Evolutionary conservation across 1,140 invertebrate species (phyloP).

Genomic region (Tetragnatha versicolor): DNA sequence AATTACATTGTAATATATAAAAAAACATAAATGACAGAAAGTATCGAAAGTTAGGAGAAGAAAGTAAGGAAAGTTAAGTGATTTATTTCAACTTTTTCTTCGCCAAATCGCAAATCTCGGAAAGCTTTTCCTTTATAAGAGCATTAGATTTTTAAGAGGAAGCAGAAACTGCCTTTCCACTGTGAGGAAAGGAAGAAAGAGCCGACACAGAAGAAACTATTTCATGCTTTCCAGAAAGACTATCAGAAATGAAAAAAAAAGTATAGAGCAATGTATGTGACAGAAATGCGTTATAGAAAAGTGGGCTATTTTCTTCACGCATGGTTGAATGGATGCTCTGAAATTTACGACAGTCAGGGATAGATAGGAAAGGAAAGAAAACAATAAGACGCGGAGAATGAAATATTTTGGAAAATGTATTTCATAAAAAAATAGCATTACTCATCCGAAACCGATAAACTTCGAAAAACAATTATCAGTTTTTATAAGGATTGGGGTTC

Average conservation of each 20-base stretch:
- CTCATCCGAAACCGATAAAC: background rate
- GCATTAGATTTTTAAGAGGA: conserved; percentile 21
- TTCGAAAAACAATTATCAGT: conserved; percentile 5
- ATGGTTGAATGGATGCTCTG: conserved; percentile 11
- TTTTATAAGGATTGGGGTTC: background rate
- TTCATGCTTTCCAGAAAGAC: conserved; percentile 44
- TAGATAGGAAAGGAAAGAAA: background rate
- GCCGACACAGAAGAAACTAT: conserved; percentile 29
- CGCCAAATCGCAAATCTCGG: conserved; percentile 38
- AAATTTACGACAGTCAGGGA: conserved; percentile 28
- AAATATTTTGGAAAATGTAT: conserved; percentile 12
- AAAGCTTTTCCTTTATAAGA: conserved; percentile 34
- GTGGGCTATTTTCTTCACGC: conserved; percentile 31
- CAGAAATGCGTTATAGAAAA: conserved; percentile 48
- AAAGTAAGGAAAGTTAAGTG: conserved; percentile 47
- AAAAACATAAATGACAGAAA: background rate
- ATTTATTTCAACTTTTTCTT: conserved; percentile 52
- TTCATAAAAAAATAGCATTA: conserved; percentile 19
- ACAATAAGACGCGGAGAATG: background rate
- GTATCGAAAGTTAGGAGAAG: background rate
- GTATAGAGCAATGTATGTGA: conserved; percentile 32
- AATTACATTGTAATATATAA: background rate
- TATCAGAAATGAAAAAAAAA: conserved; percentile 36
- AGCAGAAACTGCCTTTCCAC: conserved; percentile 24
- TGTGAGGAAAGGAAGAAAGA: background rate